Percentiles rank a stretch among this genome's conserved stretches.
Conservation (phyloP, 2,888 invertebrate species). For the Perizoma flavofasciatum region DNA sequence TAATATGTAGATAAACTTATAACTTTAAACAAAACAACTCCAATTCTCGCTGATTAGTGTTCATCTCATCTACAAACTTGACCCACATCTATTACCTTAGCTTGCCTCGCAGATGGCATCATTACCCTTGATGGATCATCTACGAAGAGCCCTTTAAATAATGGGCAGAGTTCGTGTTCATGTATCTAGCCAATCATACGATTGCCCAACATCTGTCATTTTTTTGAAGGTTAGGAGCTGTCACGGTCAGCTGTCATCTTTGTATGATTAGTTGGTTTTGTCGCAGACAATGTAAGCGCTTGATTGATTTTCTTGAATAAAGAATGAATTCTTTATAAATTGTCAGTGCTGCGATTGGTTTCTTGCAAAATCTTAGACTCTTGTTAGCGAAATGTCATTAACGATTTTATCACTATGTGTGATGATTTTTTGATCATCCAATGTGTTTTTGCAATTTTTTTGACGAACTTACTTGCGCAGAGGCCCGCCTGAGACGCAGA, state of each 20-base stretch:
- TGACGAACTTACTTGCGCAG: too few species aligned
- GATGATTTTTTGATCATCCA: too few species aligned
- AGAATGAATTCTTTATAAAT: neutral
- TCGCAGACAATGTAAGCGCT: slow-evolving; percentile 5
- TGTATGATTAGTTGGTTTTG: neutral
- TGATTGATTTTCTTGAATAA: neutral
- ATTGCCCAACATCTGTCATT: slow-evolving; percentile 21
- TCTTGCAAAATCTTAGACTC: neutral
- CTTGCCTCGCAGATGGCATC: slow-evolving; percentile 4
- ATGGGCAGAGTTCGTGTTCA: slow-evolving; percentile 9
- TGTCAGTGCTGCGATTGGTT: neutral
- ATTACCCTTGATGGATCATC: slow-evolving; percentile 16
- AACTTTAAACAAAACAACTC: too few species aligned
- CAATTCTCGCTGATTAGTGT: too few species aligned
- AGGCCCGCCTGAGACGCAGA: too few species aligned
- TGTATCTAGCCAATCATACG: slow-evolving; percentile 16
- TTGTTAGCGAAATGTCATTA: slow-evolving; percentile 4
- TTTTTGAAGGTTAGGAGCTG: slow-evolving; percentile 27
- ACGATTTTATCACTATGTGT: neutral
- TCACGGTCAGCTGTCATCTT: slow-evolving; percentile 28
- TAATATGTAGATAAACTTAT: too few species aligned
- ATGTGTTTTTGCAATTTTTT: too few species aligned
- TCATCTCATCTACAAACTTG: too few species aligned
- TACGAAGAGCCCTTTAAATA: neutral
- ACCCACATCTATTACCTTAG: too few species aligned